A percentile compares a stretch with the other conserved stretches of the same genome.
These are phyloP conservation scores for Stratiolaelaps scimitus DNA, from an alignment of 1,140 invertebrate species.

Conservation along the genomic window DNA sequence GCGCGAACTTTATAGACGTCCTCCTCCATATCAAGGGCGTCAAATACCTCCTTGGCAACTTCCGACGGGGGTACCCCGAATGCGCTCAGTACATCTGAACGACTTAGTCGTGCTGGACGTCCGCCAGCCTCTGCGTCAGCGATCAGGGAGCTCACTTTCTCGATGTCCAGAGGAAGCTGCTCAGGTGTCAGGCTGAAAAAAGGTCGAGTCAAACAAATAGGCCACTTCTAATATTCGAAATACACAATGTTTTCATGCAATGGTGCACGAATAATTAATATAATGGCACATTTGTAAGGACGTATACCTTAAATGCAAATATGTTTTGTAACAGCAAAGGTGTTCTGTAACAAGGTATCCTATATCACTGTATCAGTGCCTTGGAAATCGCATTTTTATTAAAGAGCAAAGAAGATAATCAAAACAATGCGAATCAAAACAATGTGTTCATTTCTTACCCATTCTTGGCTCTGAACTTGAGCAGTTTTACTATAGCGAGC, in stretches of 20 bases:
- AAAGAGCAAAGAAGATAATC: too few species aligned
- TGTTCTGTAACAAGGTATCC: too few species aligned
- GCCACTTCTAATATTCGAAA: too few species aligned
- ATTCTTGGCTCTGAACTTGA: slow-evolving; percentile 28
- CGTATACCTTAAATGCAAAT: too few species aligned
- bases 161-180: slow-evolving; percentile 7
- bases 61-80: slow-evolving; percentile 1
- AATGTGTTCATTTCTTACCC: not conserved
- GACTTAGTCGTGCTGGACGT: not conserved
- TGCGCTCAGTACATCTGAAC: not conserved
- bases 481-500: slow-evolving; percentile 20
- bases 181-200: slow-evolving; percentile 26
- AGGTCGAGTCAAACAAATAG: not conserved
- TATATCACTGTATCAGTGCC: too few species aligned
- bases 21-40: not conserved
- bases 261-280: too few species aligned
- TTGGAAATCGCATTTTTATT: too few species aligned
- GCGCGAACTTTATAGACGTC: not conserved
- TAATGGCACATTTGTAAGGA: too few species aligned
- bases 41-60: slow-evolving; percentile 2
- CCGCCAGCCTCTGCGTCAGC: not conserved
- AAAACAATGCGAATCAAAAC: not conserved
- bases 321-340: too few species aligned
- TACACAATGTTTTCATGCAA: too few species aligned
- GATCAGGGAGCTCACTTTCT: not conserved